phyloP scores from a whole-genome alignment of 2,888 invertebrate species.

The Epirrita christyi region DNA sequence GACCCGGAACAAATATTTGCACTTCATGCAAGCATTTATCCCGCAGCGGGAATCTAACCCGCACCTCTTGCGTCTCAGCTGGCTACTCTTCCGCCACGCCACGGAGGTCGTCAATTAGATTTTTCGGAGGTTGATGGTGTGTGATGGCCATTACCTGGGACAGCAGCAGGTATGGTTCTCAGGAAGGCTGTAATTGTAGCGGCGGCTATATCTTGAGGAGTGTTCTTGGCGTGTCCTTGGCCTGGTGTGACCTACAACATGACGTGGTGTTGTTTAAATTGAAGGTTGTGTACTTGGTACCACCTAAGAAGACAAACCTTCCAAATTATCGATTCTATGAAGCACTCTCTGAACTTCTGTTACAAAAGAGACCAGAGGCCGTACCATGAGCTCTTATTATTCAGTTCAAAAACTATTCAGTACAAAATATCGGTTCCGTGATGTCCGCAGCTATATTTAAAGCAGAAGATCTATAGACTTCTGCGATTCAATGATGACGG shows the following conservation, averaged over 20 bases:
- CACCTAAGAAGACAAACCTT: too few relatives aligned
- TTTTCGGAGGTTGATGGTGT: not conserved
- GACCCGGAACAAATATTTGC: not conserved
- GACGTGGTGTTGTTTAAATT: slow-evolving; percentile 6
- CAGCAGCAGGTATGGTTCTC: slow-evolving; percentile 96
- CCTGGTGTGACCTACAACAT: slow-evolving; percentile 87
- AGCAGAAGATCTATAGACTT: too few relatives aligned
- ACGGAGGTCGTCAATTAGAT: not conserved
- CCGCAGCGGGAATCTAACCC: not conserved
- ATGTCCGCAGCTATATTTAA: too few relatives aligned
- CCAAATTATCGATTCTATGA: too few relatives aligned
- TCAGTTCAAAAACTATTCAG: too few relatives aligned
- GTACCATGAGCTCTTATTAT: too few relatives aligned
- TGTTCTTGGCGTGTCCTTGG: slow-evolving; percentile 88
- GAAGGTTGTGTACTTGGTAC: not conserved
- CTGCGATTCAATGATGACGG: too few relatives aligned
- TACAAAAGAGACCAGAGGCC: too few relatives aligned
- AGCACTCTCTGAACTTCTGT: too few relatives aligned
- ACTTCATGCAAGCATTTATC: not conserved
- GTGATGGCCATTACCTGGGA: slow-evolving; percentile 86
- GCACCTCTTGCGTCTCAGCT: not conserved
- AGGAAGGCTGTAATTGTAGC: slow-evolving; percentile 96
- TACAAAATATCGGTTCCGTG: too few relatives aligned
- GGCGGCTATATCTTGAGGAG: slow-evolving; percentile 91
- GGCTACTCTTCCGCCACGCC: not conserved